Conservation (phyloP, 2,797 vertebrate genomes). For the Melanotaenia nigrans region DNA sequence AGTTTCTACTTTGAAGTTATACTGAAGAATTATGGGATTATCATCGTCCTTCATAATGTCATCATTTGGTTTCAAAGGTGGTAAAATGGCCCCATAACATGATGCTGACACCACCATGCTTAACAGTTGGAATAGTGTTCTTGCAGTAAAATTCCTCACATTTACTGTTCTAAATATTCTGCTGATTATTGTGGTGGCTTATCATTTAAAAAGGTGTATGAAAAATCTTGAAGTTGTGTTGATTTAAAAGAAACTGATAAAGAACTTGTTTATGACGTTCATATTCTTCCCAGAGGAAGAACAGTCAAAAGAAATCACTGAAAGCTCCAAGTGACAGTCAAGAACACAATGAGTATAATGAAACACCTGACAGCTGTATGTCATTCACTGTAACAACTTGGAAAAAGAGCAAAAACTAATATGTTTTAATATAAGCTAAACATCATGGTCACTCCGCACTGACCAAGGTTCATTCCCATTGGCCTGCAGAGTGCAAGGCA, state of each 20-base stretch:
- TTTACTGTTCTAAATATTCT: neutral
- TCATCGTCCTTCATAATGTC: neutral
- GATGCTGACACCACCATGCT: neutral
- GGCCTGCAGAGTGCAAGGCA: constrained; percentile 65
- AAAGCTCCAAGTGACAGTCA: neutral
- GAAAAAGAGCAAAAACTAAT: neutral
- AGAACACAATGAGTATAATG: too few relatives aligned
- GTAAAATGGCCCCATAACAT: neutral
- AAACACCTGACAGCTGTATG: too few relatives aligned
- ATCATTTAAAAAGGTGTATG: neutral
- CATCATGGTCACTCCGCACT: constrained; percentile 1
- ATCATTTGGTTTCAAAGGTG: neutral
- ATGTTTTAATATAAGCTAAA: neutral
- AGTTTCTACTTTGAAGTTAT: neutral
- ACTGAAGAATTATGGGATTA: neutral
- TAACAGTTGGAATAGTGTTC: neutral
- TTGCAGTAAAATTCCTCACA: neutral
- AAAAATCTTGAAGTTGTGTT: neutral
- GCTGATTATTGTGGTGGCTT: neutral
- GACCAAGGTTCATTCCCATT: constrained; percentile 2
- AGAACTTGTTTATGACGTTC: too few relatives aligned
- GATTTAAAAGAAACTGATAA: neutral
- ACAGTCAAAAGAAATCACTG: neutral
- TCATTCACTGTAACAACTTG: neutral
- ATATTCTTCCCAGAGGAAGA: too few relatives aligned